Base-by-base conservation (phyloP, 1,140 invertebrate species). In the Danaus plexippus region DNA sequence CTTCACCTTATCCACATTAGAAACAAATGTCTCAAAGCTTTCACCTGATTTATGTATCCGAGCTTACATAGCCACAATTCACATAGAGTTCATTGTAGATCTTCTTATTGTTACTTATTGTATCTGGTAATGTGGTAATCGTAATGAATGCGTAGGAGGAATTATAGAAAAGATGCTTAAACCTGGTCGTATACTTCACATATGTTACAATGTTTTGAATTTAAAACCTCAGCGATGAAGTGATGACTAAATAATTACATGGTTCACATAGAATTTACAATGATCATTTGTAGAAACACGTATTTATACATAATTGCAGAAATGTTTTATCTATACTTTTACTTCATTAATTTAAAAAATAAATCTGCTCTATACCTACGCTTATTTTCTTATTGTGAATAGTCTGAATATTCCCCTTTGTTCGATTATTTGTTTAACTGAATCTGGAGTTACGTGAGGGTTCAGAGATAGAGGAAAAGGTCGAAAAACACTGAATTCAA, bases 41-140 rank as follows among this genome's bases (percentile, higher is more conserved):
- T 32, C 48, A 43, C 50, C 11, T 4, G 46, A 11, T 10, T 41
- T 40, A 47, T 53, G 15, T 53, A 12, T 3, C 43, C 42, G 18
- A 18, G 43, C 48, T 60, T 32, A 55, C 40, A 49, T 56, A 52
- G 51, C 57, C 56, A 59, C 63, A 64, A 55, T 60, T 66, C 57
- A 63, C 63, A 63, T 1, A 15, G 15, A 15, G 15, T 63, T 54
- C 59, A 66, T 71, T 64, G 57, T 67, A 58, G 64, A 51, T 63
- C 54, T 57, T 40, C 71, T 73, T 77, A 80, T 78, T 80, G 77
- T 77, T 71, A 75, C 65, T 67, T 54, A 67, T 64, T 69, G 73
- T 77, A 78, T 70, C 66, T 77, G 69, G 75, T 76, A 77, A 80
- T 73, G 66, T 69, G 59, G 66, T 61, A 64, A 66, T 56, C 47